Evolutionary conservation across 2,888 invertebrate genomes (phyloP).

Genomic region (Macrophya alboannulata): DNA sequence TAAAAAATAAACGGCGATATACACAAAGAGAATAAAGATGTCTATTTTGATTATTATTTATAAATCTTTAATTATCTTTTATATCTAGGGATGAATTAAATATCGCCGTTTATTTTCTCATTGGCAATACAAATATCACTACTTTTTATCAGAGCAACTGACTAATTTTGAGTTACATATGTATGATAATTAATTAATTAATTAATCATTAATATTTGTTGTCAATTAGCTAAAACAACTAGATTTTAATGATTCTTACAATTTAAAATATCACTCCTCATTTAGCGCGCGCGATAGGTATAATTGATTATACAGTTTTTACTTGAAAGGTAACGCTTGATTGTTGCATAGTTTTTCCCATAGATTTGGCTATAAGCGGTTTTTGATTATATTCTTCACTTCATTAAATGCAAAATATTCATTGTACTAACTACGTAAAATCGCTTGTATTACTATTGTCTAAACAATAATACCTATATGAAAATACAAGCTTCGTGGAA

Average conservation of each 20-base stretch:
- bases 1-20: not conserved
- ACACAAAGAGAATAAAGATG: not conserved
- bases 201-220: constrained; percentile 16
- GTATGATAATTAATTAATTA: not conserved
- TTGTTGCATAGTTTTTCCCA: constrained; percentile 3
- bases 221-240: not conserved
- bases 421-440: constrained; percentile 11
- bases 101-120: not conserved
- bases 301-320: constrained; percentile 7
- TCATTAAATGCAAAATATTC: not conserved
- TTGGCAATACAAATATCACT: not conserved
- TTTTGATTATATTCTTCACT: not conserved
- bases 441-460: not conserved
- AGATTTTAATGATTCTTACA: constrained; percentile 25
- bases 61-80: not conserved
- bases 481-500: not conserved
- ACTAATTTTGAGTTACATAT: constrained; percentile 22
- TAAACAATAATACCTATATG: not conserved
- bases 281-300: not conserved
- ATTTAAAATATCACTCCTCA: constrained; percentile 35
- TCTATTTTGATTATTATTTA: not conserved
- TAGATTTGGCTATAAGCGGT: constrained; percentile 6
- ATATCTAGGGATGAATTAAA: not conserved
- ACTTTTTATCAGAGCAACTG: not conserved
- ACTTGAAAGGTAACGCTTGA: not conserved